Evolutionary conservation across 2,797 vertebrate genomes (phyloP).

Genomic region (Antrozous pallidus): DNA sequence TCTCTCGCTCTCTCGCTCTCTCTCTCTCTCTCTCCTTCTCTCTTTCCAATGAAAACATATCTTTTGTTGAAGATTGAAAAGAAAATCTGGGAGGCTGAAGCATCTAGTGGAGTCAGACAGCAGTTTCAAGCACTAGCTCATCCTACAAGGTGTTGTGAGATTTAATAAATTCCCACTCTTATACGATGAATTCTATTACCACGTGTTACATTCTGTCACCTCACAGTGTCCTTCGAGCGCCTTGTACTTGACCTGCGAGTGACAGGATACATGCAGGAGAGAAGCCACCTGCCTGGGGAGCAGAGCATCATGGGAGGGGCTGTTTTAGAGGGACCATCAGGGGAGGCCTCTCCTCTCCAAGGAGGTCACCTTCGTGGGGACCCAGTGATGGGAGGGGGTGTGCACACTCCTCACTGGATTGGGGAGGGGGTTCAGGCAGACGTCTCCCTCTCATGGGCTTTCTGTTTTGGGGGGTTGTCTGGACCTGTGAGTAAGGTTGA

Average conservation of each 20-base stretch:
- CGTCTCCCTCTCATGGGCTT: no score
- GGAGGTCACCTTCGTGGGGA: not conserved
- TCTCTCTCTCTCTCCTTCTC: not conserved
- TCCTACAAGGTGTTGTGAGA: not conserved
- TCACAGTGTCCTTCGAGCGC: not conserved
- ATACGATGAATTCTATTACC: not conserved
- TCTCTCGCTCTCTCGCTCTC: not conserved
- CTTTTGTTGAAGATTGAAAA: not conserved
- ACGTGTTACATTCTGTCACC: not conserved
- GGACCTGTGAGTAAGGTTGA: no score
- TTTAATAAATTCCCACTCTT: not conserved
- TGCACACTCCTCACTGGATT: no score
- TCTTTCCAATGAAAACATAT: not conserved
- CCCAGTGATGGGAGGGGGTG: no score
- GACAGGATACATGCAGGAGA: no score
- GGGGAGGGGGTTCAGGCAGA: no score
- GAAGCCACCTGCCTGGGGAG: no score
- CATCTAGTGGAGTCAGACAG: rapidly evolving
- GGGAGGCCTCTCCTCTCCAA: not conserved
- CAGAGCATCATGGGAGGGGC: no score
- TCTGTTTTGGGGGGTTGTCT: no score
- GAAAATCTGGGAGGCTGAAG: not conserved
- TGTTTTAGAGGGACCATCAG: no score
- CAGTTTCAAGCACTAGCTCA: not conserved
- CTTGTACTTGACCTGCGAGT: not conserved